These are phyloP conservation scores for Cassiopea xamachana DNA, from an alignment of 30 jellyfish, hydroid and myxozoan species.

Conservation along the genomic window DNA sequence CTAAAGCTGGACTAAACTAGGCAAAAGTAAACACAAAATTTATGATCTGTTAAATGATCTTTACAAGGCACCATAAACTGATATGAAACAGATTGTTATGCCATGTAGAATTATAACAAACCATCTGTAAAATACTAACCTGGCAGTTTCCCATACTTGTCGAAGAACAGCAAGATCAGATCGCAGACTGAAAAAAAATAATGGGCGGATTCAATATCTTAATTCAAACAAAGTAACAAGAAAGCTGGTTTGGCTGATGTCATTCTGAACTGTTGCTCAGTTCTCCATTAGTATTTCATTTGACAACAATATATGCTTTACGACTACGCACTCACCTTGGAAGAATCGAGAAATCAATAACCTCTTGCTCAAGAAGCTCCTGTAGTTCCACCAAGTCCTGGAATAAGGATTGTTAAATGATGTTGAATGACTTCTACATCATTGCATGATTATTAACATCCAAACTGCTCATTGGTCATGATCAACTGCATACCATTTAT, in stretches of 20 bases:
- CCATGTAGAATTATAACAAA: not conserved
- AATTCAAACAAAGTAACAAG: too few species aligned
- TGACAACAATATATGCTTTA: not conserved
- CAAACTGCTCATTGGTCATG: too few species aligned
- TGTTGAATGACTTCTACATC: too few species aligned
- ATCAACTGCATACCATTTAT: too few species aligned
- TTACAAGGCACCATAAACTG: not conserved
- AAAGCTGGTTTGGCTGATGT: too few species aligned
- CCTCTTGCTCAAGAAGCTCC: slow-evolving; percentile 81
- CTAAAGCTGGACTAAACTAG: too few species aligned
- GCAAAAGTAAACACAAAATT: too few species aligned
- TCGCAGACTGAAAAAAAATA: slow-evolving; percentile 49
- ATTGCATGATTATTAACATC: too few species aligned
- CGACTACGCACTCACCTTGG: slow-evolving; percentile 41
- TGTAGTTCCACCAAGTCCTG: slow-evolving; percentile 89
- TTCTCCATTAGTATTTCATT: not conserved
- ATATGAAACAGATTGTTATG: not conserved
- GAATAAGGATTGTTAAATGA: not conserved
- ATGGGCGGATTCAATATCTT: not conserved
- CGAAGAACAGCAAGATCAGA: slow-evolving; percentile 73
- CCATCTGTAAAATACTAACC: slow-evolving; percentile 33
- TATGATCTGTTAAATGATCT: too few species aligned
- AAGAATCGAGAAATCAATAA: slow-evolving; percentile 76
- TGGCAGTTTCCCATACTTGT: slow-evolving; percentile 85
- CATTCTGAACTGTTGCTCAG: too few species aligned